phyloP scores from a whole-genome alignment of 2,888 invertebrate species.

The Gnatocerus cornutus region DNA sequence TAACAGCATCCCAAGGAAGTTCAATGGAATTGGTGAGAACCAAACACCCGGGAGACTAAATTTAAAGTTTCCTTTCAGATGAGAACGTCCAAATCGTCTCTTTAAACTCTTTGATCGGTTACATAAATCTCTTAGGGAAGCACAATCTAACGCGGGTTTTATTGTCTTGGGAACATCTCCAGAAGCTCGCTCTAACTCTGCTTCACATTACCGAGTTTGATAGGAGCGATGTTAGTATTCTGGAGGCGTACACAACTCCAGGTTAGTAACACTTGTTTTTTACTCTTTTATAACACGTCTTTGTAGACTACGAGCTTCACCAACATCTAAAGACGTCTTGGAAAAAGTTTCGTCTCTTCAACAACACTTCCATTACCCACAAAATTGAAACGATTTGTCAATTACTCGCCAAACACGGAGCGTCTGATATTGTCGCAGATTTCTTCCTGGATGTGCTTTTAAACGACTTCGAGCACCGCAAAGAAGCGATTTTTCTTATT shows the following conservation, averaged over 20 bases:
- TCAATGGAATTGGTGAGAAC: constrained; percentile 75
- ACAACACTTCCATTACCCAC: constrained; percentile 69
- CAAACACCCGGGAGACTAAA: constrained; percentile 4
- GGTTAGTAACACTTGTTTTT: constrained; percentile 50
- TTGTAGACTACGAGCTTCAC: constrained; percentile 68
- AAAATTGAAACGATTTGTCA: constrained; percentile 75
- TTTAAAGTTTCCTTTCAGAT: constrained; percentile 69
- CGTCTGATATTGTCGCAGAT: constrained; percentile 76
- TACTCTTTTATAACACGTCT: neutral
- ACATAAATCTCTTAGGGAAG: constrained; percentile 75
- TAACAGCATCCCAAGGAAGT: constrained; percentile 78
- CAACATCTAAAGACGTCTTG: constrained; percentile 73
- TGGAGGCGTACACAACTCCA: constrained; percentile 71
- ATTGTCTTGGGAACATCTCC: constrained; percentile 73
- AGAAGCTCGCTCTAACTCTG: constrained; percentile 75
- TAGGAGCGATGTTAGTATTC: constrained; percentile 70
- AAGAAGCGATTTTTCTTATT: constrained; percentile 77
- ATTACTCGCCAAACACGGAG: constrained; percentile 74
- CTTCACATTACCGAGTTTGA: constrained; percentile 74
- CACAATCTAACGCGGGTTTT: constrained; percentile 76
- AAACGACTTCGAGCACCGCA: constrained; percentile 72
- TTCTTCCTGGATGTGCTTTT: constrained; percentile 76
- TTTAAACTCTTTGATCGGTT: constrained; percentile 80
- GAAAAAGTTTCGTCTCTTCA: constrained; percentile 78
- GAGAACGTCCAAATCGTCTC: constrained; percentile 76